phyloP scores from a whole-genome alignment of 1,140 invertebrate species.

The Littorina saxatilis region DNA sequence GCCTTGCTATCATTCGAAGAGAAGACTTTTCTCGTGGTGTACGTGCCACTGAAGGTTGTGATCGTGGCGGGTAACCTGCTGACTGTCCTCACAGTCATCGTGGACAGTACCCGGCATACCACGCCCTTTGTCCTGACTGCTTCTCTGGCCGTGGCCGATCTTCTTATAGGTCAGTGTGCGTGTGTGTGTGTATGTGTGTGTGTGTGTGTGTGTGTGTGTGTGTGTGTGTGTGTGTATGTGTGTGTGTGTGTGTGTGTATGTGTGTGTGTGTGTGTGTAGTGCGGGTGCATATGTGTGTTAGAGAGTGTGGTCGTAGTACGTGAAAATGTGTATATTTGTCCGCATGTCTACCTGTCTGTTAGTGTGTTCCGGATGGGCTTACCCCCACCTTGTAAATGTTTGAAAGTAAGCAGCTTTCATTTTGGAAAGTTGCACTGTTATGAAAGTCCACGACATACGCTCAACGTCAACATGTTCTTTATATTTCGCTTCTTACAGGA shows the following conservation, averaged over 20 bases:
- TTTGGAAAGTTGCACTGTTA: too few relatives aligned
- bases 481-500: too few relatives aligned
- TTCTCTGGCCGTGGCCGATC: not conserved
- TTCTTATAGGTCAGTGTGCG: not conserved
- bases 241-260: not conserved
- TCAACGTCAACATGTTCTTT: too few relatives aligned
- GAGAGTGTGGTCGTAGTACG: not conserved
- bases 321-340: not conserved
- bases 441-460: too few relatives aligned
- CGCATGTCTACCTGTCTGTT: too few relatives aligned
- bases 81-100: not conserved
- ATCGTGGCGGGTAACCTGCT: slow-evolving; percentile 6
- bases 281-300: too few relatives aligned
- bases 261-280: too few relatives aligned
- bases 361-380: too few relatives aligned
- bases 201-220: not conserved
- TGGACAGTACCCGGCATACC: not conserved
- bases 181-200: not conserved
- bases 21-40: not conserved
- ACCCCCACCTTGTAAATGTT: too few relatives aligned
- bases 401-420: too few relatives aligned
- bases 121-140: not conserved
- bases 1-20: too few relatives aligned
- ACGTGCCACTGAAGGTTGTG: not conserved
- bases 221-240: not conserved